These are phyloP conservation scores for Melikaiella ostensackeni DNA, from an alignment of 2,888 invertebrate genomes.

Conservation along the genomic window DNA sequence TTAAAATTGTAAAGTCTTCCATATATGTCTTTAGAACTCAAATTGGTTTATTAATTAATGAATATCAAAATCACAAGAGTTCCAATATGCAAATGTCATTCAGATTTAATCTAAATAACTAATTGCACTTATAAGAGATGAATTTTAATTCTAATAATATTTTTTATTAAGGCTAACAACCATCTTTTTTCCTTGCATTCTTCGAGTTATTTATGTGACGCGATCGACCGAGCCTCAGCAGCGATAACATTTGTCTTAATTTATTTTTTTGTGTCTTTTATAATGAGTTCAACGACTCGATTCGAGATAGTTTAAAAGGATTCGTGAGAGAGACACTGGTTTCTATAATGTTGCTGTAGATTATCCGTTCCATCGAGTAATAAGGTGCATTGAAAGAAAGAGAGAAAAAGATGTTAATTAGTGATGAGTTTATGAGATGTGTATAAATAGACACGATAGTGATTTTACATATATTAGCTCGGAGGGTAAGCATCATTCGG, in stretches of 20 bases:
- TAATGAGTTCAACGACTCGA: slow-evolving; percentile 22
- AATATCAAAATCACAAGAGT: not conserved
- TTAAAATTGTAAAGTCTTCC: not conserved
- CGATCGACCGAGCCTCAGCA: slow-evolving; percentile 28
- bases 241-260: slow-evolving; percentile 47
- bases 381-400: slow-evolving; percentile 55
- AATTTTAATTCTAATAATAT: slow-evolving; percentile 19
- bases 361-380: slow-evolving; percentile 69
- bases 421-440: slow-evolving; percentile 67
- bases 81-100: not conserved
- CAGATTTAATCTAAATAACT: not conserved
- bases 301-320: slow-evolving; percentile 27
- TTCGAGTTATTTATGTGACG: not conserved
- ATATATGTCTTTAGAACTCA: not conserved
- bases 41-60: not conserved
- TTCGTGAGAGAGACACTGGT: slow-evolving; percentile 27
- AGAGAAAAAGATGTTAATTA: slow-evolving; percentile 66
- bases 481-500: slow-evolving; percentile 63
- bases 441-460: slow-evolving; percentile 69
- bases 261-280: slow-evolving; percentile 10
- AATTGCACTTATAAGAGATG: not conserved
- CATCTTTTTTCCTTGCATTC: slow-evolving; percentile 27
- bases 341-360: slow-evolving; percentile 62
- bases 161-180: slow-evolving; percentile 10
- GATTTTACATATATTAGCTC: slow-evolving; percentile 69